phyloP scores from a whole-genome alignment of 2,888 invertebrate species.

The Antitype chi region DNA sequence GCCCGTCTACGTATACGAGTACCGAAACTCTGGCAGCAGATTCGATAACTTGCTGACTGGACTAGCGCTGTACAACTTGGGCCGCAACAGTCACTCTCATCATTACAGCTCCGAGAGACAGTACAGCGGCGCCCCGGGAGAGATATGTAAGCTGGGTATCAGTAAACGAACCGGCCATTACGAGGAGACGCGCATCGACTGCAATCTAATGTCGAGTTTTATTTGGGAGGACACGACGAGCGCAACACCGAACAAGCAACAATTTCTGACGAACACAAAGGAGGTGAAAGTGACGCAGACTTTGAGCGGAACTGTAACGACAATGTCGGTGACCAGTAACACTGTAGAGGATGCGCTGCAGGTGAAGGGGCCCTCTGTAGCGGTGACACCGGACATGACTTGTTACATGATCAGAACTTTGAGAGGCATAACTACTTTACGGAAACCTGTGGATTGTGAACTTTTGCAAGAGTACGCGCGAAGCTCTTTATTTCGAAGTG shows the following conservation, averaged over 20 bases:
- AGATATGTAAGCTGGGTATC: constrained; percentile 77
- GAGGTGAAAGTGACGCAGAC: constrained; percentile 61
- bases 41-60: constrained; percentile 79
- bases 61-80: constrained; percentile 81
- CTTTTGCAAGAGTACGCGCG: constrained; percentile 77
- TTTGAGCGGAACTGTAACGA: constrained; percentile 50
- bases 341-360: constrained; percentile 76
- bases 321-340: constrained; percentile 68
- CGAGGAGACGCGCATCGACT: constrained; percentile 79
- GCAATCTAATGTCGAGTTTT: constrained; percentile 80
- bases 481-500: constrained; percentile 69
- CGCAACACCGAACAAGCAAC: constrained; percentile 42
- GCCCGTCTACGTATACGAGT: constrained; percentile 79
- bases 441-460: constrained; percentile 77
- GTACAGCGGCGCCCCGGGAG: constrained; percentile 72
- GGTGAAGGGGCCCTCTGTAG: constrained; percentile 77
- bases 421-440: constrained; percentile 64
- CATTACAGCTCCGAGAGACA: constrained; percentile 61
- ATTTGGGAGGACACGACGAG: constrained; percentile 72
- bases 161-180: constrained; percentile 75
- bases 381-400: constrained; percentile 76
- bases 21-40: constrained; percentile 79
- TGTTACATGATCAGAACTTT: constrained; percentile 77
- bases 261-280: constrained; percentile 60
- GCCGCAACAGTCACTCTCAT: constrained; percentile 69